phyloP scores from a whole-genome alignment of 2,797 vertebrate genomes.

The Acrocephalus scirpaceus region DNA sequence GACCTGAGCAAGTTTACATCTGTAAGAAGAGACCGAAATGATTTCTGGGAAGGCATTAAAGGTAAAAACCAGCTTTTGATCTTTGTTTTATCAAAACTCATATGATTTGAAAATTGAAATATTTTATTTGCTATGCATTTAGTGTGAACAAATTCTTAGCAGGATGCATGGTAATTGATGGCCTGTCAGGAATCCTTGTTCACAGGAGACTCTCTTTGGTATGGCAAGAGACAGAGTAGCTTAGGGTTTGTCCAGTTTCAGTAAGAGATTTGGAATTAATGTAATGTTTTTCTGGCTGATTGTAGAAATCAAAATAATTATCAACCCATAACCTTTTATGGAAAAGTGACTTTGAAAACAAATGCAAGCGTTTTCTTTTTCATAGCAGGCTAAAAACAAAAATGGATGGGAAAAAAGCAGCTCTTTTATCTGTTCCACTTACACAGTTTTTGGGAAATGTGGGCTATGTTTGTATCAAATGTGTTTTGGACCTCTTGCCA shows the following conservation, averaged over 20 bases:
- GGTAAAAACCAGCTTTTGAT: constrained; percentile 74
- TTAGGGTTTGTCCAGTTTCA: neutral
- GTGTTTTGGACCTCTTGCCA: neutral
- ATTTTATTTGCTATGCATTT: neutral
- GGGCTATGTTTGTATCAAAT: neutral
- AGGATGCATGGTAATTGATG: neutral
- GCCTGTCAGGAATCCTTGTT: neutral
- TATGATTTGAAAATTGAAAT: neutral
- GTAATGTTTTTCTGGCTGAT: neutral
- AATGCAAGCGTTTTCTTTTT: neutral
- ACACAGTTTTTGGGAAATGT: neutral
- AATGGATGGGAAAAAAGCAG: accelerated
- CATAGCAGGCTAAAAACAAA: neutral
- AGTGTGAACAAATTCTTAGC: neutral
- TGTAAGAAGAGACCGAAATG: constrained; percentile 95
- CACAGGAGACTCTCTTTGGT: neutral
- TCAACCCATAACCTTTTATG: neutral
- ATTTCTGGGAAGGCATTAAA: constrained; percentile 99
- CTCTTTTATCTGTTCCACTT: neutral
- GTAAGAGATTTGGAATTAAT: neutral
- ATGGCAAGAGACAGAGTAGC: neutral
- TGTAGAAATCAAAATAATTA: neutral
- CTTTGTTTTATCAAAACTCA: neutral
- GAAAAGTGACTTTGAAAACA: neutral
- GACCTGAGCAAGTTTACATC: constrained; percentile 98